Percentiles rank a stretch among this genome's conserved stretches.
Evolutionary conservation across 2,888 invertebrate genomes (phyloP).

Genomic region (Trachelus troglodyta): DNA sequence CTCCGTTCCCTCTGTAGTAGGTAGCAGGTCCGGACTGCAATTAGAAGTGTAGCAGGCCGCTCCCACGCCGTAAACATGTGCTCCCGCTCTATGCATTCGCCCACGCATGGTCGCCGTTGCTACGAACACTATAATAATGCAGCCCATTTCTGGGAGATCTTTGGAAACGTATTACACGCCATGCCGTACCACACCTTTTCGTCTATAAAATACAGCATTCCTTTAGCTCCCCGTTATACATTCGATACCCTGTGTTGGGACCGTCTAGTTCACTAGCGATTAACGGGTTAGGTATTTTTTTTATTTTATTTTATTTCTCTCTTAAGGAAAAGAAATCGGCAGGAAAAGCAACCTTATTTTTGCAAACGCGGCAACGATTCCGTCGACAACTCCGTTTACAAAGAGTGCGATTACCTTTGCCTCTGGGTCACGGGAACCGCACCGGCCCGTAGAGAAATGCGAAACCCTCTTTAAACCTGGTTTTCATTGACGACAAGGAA

Average conservation of each 20-base stretch:
- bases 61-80: constrained; percentile 40
- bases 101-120: constrained; percentile 20
- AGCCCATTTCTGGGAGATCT: not conserved
- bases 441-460: not conserved
- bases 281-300: not conserved
- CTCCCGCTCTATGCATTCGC: constrained; percentile 29
- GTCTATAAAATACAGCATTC: constrained; percentile 2
- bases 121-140: not conserved
- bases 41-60: constrained; percentile 45
- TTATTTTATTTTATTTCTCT: no score
- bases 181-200: not conserved
- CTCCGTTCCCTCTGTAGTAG: not conserved
- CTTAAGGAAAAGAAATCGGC: not conserved
- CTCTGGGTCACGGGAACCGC: not conserved
- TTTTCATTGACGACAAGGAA: not conserved
- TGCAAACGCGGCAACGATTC: not conserved
- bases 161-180: not conserved
- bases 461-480: not conserved
- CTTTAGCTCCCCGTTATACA: not conserved
- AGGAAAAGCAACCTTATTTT: not conserved
- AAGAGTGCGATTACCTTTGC: constrained; percentile 12
- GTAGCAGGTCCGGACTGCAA: constrained; percentile 40
- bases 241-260: not conserved
- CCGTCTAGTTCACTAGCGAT: not conserved
- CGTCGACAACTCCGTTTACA: not conserved